Evolutionary conservation across 2,113 vertebrate genomes (phyloP), one percentile per base, ranked within the genome.

Genomic region (Anhinga anhinga): DNA sequence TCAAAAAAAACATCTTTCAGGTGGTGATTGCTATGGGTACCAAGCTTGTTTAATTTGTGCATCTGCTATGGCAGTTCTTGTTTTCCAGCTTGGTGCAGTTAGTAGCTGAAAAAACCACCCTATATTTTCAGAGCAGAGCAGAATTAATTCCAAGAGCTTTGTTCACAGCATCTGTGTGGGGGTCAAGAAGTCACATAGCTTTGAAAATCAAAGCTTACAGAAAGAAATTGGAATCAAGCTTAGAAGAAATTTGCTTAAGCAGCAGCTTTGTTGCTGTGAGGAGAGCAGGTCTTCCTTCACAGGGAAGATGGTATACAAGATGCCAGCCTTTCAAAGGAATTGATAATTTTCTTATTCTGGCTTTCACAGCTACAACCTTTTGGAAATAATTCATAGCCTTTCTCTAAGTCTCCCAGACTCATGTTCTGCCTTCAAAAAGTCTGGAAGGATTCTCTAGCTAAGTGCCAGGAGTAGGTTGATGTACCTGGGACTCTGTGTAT

Each of bases 111-210:
- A 82, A 93, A 23, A 1, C 4, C 63, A 74, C 32, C 13, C 56
- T 32, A 9, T 55, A 30, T 76, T 81, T 88, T 34, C n/a, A 84
- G 50, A 88, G 49, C 29, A 63, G 66, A 88, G 27, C 44, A 71
- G 89, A 92, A 85, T 87, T 95, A 94, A 96, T 95, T 92, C 78
- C 10, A 7, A 87, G 83, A 79, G 94, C 86, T 97, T 91, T 95
- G 77, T 72, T 95, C 80, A 91, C 53, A 69, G 44, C 73, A 96
- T 95, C 80, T 97, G 86, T 27, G 65, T 11, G n/a, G 45, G 42
- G 44, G 36, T 66, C 73, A 88, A 47, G 61, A 78, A 86, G 34
- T 32, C 66, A 53, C 5, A 15, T 1, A 55, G 17, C 50, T n/a
- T 74, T n/a, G 80, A 76, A 69, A 91, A 96, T 58, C 70, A 65